Base-by-base conservation (phyloP, 2,888 invertebrate species). In the Dryadula phaetusa region DNA sequence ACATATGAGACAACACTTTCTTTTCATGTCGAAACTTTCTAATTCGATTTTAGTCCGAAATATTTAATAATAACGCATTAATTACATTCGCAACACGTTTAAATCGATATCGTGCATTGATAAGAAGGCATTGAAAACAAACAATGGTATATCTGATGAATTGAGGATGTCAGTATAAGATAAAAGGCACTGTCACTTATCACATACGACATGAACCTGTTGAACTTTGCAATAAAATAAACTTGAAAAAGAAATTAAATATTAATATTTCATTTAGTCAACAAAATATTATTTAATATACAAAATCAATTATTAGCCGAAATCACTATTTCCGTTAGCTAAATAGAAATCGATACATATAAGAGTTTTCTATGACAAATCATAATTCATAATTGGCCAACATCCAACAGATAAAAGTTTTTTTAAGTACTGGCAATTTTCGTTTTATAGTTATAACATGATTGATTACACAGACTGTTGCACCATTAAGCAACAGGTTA, bases 141-240 rank as follows among this genome's bases (percentile, higher is more conserved):
- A 54, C 37, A 56, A 56, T 56, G 52, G 28, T 52, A 3, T 49
- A 49, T 49, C 49, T 28, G 49, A 49, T 16, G 49, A 25, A 49
- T 28, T 28, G 12, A 28, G 32, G 16, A 52, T 52, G 25, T 3
- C 49, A 1, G 16, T 16, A 1, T 49, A 3, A 37, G n/a, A 56
- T 56, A 56, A 37, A 22, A 22, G 20, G 25, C 20, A 22, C 22
- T n/a, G 6, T 56, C 22, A 34, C 6, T 7, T 54, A 14, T 32
- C 34, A 20, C 34, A 20, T 54, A 34, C 25, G 10, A 10, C 3
- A 12, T 20, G 1, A n/a, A 3, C 34, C 3, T 40, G 54, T 40
- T 8, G 16, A 52, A 52, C 5, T 56, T 16, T 25, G 20, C 10
- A n/a, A n/a, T 4, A 34, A 8, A 34, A 34, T 7, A 34, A n/a